Evolutionary conservation across 2,797 vertebrate species (phyloP), one percentile per base, ranked within the genome.

Genomic region (Sebastes itinus): DNA sequence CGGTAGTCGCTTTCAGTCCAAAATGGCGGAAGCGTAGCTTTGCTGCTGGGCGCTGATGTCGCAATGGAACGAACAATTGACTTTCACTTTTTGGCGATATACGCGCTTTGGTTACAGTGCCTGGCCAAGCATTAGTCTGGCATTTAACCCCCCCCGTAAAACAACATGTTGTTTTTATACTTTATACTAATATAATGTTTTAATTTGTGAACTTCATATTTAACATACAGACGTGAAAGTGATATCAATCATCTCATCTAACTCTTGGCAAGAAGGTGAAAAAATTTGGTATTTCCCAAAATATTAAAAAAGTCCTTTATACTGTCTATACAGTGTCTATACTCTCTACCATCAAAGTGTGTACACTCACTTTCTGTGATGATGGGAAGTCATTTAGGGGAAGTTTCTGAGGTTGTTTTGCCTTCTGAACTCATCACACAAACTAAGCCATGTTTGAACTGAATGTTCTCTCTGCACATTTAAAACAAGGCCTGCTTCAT

Each of bases 401-500:
- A 8, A 6, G 1, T 81, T 83, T 56, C 16, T 54, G 4, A 22
- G 6, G 27, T 49, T 58, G n/a, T 56, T 84, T 28, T 42, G 30
- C 62, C 68, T 75, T 63, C 59, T 67, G 6, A 84, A 67, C 64
- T 82, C 72, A 61, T 18, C 72, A 82, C 59, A 71, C 68, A 65
- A 67, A 83, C 69, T 25, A 89, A 92, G 89, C 92, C 91, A 92
- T 93, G 88, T 91, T 75, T 78, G 62, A 84, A 82, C 73, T 86
- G 88, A 92, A 92, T 90, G 88, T 92, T 89, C 70, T 66, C 73
- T 91, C 85, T 77, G 72, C 78, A 89, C 88, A 90, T 78, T 68
- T 72, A 33, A 74, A 81, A 75, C 35, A 77, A 66, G 28, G 62
- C 71, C 72, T 80, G 78, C 71, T 84, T 85, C 84, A 81, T 63